These are phyloP conservation scores for Corvus moneduloides DNA, from an alignment of 2,113 vertebrate genomes.

Conservation along the genomic window DNA sequence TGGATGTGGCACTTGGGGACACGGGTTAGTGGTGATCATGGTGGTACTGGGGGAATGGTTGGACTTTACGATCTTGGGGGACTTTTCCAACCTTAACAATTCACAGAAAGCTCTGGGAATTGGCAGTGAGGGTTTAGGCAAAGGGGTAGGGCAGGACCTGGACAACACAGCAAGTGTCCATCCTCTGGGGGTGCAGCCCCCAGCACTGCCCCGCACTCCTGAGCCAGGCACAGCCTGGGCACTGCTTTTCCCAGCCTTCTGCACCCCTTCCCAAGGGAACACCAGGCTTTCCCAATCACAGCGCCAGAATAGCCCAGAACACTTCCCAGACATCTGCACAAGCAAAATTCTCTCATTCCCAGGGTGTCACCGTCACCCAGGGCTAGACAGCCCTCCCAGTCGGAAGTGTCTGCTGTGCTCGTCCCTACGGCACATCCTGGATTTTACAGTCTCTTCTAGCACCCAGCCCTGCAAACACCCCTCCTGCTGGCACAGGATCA, in stretches of 20 bases:
- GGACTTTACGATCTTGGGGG: too few species aligned
- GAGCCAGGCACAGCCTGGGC: background rate
- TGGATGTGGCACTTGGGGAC: background rate
- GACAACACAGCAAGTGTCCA: accelerated
- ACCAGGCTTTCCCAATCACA: accelerated
- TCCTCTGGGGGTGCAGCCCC: background rate
- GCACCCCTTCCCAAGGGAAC: background rate
- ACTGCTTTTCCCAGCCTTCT: background rate
- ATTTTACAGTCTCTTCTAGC: background rate
- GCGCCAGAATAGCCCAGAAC: background rate
- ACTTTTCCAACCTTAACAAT: background rate
- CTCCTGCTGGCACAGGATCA: background rate
- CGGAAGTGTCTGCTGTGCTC: background rate
- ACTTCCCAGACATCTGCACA: background rate
- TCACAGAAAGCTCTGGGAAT: background rate
- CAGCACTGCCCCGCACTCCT: background rate
- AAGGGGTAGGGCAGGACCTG: background rate
- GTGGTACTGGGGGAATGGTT: background rate
- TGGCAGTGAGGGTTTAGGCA: background rate
- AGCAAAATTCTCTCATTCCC: background rate
- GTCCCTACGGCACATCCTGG: background rate
- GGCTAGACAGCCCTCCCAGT: background rate
- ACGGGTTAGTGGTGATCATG: background rate
- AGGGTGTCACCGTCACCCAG: background rate
- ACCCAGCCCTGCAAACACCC: background rate